A percentile compares a stretch with the other conserved stretches of the same genome.
Evolutionary conservation across 2,888 invertebrate species (phyloP).

Genomic region (Lasioglossum vierecki): DNA sequence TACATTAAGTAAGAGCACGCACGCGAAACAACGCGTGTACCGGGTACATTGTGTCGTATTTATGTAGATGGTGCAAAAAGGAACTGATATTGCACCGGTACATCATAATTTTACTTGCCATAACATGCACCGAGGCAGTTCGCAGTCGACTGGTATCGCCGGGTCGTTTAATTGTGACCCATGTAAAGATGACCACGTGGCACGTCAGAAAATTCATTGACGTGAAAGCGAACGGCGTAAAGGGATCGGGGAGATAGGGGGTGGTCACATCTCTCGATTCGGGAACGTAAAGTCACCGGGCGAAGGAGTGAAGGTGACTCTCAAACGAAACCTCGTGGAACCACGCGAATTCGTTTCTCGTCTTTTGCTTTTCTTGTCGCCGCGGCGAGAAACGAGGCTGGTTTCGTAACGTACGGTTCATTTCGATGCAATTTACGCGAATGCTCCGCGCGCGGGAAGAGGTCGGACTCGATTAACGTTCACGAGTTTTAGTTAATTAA

Average conservation of each 20-base stretch:
- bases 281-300: constrained; percentile 42
- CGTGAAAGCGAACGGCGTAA: constrained; percentile 15
- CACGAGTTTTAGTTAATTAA: constrained; percentile 55
- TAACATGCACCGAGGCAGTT: neutral
- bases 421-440: constrained; percentile 60
- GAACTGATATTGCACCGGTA: constrained; percentile 2
- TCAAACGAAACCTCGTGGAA: constrained; percentile 53
- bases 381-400: constrained; percentile 54
- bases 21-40: neutral
- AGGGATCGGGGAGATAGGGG: neutral
- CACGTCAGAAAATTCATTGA: constrained; percentile 52
- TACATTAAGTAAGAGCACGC: constrained; percentile 2
- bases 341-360: constrained; percentile 42
- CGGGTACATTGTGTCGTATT: neutral
- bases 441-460: constrained; percentile 43
- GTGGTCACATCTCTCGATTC: constrained; percentile 39
- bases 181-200: constrained; percentile 14
- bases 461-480: constrained; percentile 34
- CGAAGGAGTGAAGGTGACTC: constrained; percentile 55
- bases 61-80: neutral
- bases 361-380: constrained; percentile 1
- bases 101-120: constrained; percentile 3
- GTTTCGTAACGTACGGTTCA: constrained; percentile 59
- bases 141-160: neutral
- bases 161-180: constrained; percentile 14